Base-by-base conservation (phyloP, 2,888 invertebrate species). In the Uloborus plumipes region DNA sequence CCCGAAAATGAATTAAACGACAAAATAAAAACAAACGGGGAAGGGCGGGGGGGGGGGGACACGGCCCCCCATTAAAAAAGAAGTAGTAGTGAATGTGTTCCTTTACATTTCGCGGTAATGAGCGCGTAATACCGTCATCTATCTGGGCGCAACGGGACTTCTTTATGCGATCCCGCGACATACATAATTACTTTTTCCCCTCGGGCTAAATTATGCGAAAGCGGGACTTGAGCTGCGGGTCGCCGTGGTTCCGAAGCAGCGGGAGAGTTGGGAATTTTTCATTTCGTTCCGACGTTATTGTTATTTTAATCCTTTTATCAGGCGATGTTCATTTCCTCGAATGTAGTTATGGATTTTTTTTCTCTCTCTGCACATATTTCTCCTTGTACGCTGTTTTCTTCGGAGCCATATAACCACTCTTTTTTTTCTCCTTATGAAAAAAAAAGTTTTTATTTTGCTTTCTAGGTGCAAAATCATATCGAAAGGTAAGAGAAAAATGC, bases 231-330 rank as follows among this genome's bases (percentile, higher is more conserved):
- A 65, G 49, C 74, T 47, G 31, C 74, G 74, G 74, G 74, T 53
- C 64, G 74, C 39, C 76, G 76, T 71, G 77, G 77, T 78, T 71
- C 77, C 62, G 64, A 55, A 65, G 3, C 77, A 78, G 77, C 77
- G 71, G 77, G 77, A 71, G 77, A 71, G 53, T 39, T 47, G n/a
- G 64, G 65, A 70, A 78, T 78, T 78, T 78, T 78, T 78, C 77
- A 78, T 78, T 78, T 78, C 62, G 77, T 70, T 70, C 70, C 31
- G 76, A 53, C 51, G 16, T 70, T 78, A 78, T 78, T 78, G 77
- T 78, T 78, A 78, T 70, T 78, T 78, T 78, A 78, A 78, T 78
- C 77, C 77, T 78, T 78, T 78, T 78, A 71, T 70, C 70, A 55
- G 64, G 71, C 70, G 77, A 71, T 65, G 71, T 22, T 71, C 77